These are phyloP conservation scores for Drosophila rellima DNA, from an alignment of 2,888 invertebrate genomes.

Conservation along the genomic window DNA sequence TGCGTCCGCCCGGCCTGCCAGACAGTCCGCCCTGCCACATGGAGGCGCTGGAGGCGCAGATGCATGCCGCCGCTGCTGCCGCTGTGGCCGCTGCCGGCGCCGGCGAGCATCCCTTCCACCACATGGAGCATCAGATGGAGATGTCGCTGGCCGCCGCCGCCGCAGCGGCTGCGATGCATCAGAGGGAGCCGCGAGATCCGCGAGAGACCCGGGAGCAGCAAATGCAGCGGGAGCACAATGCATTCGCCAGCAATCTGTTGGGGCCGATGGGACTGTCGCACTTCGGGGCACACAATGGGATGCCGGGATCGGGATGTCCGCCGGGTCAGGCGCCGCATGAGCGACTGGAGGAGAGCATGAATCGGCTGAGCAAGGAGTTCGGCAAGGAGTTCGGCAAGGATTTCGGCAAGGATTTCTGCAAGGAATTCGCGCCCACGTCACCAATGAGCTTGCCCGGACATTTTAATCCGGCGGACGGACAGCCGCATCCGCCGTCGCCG, in stretches of 20 bases:
- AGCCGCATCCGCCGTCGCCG: constrained; percentile 87
- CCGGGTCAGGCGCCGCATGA: constrained; percentile 83
- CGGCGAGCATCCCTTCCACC: constrained; percentile 83
- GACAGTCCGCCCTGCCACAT: constrained; percentile 83
- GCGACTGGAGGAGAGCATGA: constrained; percentile 85
- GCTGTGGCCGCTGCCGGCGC: constrained; percentile 78
- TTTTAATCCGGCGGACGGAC: constrained; percentile 86
- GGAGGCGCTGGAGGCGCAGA: constrained; percentile 84
- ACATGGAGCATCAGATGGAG: constrained; percentile 86
- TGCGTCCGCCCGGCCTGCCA: constrained; percentile 71
- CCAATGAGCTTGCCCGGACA: constrained; percentile 86
- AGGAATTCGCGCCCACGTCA: constrained; percentile 81
- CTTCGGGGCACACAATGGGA: constrained; percentile 66
- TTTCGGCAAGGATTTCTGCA: constrained; percentile 61
- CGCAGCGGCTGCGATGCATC: constrained; percentile 84
- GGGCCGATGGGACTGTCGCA: constrained; percentile 84
- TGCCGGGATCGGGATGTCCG: constrained; percentile 48
- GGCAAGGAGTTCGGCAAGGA: constrained; percentile 70
- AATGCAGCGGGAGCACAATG: constrained; percentile 82
- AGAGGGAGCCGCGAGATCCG: constrained; percentile 79
- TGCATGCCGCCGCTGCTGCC: constrained; percentile 84
- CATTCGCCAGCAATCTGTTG: constrained; percentile 83
- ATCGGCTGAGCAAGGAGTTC: constrained; percentile 84
- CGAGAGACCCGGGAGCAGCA: constrained; percentile 74
- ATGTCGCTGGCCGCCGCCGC: constrained; percentile 85